Base-by-base conservation (phyloP, 2,797 vertebrate species). In the Muraenolepis orangiensis region DNA sequence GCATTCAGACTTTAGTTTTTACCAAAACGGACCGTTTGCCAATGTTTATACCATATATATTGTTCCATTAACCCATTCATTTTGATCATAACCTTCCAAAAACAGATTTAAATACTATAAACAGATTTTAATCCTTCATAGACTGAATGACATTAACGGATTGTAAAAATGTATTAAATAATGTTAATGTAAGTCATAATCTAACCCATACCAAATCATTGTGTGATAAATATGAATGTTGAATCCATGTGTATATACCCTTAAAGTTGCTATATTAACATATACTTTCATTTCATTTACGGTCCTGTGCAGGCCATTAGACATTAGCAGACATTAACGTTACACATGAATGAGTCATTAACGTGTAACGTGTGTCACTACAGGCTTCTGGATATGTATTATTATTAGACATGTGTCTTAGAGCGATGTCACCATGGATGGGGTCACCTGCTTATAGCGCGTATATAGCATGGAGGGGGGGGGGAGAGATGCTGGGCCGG, bases 371-470 rank as follows among this genome's bases (percentile, higher is more conserved):
- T 57, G 51, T 57, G 51, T 57, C 51, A 57, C 1, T 6, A n/a
- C 51, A 23, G 23, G 51, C 6, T 18, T 16, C 36, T 71, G 38
- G 11, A 14, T 68, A 18, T 32, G 66, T 68, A 31, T 31, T 38
- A 64, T 8, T 64, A 64, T n/a, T n/a, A n/a, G n/a, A n/a, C 40
- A n/a, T 69, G 18, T 34, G 20, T 51, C 8, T 42, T 29, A 5
- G 61, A 18, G 69, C 5, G 16, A 10, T 16, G 51, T 57, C 51
- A 2, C 23, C 51, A 57, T n/a, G 8, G 51, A 57, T n/a, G 8
- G 51, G n/a, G 51, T 57, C 51, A 57, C 51, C 81, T 87, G 84
- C 29, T 85, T 84, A 7, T 26, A 70, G 51, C 74, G 75, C 82
- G 80, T 76, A n/a, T n/a, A n/a, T n/a, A n/a, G n/a, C n/a, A n/a